A percentile compares a stretch with the other conserved stretches of the same genome.
These are phyloP conservation scores for Sus scrofa DNA, from an alignment of 2,113 vertebrate genomes.

Conservation along the genomic window DNA sequence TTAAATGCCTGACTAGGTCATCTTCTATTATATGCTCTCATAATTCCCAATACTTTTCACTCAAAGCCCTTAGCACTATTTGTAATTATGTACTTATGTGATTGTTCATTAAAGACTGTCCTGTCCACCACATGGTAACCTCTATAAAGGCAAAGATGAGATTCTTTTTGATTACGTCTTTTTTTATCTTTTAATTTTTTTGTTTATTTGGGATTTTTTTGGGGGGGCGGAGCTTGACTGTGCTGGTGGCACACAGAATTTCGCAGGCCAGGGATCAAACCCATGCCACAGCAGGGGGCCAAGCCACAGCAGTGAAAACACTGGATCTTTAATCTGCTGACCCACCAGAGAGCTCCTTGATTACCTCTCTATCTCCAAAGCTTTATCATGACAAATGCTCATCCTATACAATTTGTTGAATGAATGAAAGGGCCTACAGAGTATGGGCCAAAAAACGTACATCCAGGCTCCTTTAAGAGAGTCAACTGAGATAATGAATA, in stretches of 20 bases:
- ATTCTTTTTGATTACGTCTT: background rate
- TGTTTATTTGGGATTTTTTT: too few relatives aligned
- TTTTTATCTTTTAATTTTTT: too few relatives aligned
- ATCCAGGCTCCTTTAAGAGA: background rate
- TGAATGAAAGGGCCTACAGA: background rate
- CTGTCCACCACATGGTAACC: background rate
- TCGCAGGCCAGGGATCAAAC: too few relatives aligned
- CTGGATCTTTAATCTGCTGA: too few relatives aligned
- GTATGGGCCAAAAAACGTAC: background rate
- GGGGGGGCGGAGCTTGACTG: too few relatives aligned
- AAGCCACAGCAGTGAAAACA: too few relatives aligned
- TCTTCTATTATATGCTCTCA: background rate
- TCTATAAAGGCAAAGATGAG: background rate
- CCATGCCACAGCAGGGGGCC: too few relatives aligned
- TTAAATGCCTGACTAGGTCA: background rate
- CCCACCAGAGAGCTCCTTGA: background rate
- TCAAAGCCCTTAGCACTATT: background rate
- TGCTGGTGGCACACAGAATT: too few relatives aligned
- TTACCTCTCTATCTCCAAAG: background rate
- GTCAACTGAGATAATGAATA: background rate
- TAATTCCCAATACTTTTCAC: background rate
- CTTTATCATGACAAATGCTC: background rate
- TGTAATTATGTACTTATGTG: background rate
- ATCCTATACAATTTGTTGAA: background rate
- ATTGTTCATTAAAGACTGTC: slow-evolving; percentile 4